These are phyloP conservation scores for Thomomys bottae DNA, from an alignment of 2,113 vertebrate genomes.

Conservation along the genomic window DNA sequence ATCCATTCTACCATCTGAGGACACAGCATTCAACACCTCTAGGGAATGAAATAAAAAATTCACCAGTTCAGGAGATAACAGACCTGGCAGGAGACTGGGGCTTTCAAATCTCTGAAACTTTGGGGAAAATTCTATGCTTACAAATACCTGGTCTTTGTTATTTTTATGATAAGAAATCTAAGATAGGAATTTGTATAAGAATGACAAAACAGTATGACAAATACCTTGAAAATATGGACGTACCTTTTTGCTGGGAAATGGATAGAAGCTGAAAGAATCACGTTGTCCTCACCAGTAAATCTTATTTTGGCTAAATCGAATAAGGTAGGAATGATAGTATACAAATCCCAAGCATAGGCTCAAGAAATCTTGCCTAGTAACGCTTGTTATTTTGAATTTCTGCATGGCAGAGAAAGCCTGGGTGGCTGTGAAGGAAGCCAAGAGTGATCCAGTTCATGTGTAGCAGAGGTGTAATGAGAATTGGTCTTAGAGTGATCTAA, in stretches of 20 bases:
- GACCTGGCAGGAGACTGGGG: too few relatives aligned
- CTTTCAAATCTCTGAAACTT: too few relatives aligned
- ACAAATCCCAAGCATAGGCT: not conserved
- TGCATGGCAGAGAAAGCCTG: not conserved
- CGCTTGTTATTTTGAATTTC: not conserved
- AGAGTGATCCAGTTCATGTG: not conserved
- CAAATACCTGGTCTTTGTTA: not conserved
- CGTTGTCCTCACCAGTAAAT: not conserved
- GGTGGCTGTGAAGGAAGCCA: not conserved
- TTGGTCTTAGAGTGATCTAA: not conserved
- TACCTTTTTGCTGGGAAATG: not conserved
- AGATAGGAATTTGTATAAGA: not conserved
- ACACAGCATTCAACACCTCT: not conserved
- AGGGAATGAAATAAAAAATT: not conserved
- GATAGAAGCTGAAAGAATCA: not conserved
- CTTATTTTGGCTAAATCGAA: not conserved
- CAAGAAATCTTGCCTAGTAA: not conserved
- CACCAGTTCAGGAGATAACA: not conserved
- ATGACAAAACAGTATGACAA: not conserved
- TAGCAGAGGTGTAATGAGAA: not conserved
- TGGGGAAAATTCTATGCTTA: not conserved
- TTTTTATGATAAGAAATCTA: not conserved
- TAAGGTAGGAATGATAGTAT: not conserved
- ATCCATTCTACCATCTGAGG: not conserved
- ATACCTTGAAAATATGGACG: not conserved